Evolutionary conservation across 2,797 vertebrate species (phyloP), one percentile per base, ranked within the genome.

Genomic region (Gallinago nigripennis): DNA sequence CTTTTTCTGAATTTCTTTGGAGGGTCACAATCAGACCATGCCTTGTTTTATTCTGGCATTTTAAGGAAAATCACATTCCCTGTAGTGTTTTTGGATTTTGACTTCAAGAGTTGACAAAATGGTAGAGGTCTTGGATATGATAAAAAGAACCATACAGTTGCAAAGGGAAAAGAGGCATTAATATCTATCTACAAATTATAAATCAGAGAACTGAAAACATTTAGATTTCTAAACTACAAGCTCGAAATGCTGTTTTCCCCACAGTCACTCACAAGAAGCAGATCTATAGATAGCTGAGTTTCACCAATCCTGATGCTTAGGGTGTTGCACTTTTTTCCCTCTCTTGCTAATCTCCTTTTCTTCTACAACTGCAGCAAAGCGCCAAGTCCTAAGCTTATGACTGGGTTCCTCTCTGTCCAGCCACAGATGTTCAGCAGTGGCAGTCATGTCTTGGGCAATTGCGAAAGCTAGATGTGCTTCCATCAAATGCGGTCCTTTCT

Each of bases 201-300:
- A 58, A 48, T 45, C 2, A 3, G 50, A 54, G 21, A 85, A 69
- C 45, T 66, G 58, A 68, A 66, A 68, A 41, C 11, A 5, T 43
- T 27, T 51, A 17, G 51, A 41, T 83, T 79, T 21, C 33, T 76
- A 3, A 79, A 61, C 33, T 43, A 11, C 27, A 69, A 30, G 57
- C n/a, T 70, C 13, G 31, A 46, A 53, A 45, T 54, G 9, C 56
- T 78, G 48, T 18, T 68, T 75, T 80, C 58, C 33, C 63, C 27
- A 30, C 23, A 54, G 0, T 33, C 1, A 0, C 3, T 3, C 24
- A 24, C 7, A n/a, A 43, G 57, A 45, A 75, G 5, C 16, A 46
- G 64, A 33, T 57, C 53, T 8, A 2, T 37, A 57, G 50, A 4
- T 57, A 76, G 24, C 10, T 16, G 75, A 24, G 21, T 73, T 82